A percentile compares a stretch with the other conserved stretches of the same genome.
Evolutionary conservation across 1,140 invertebrate species (phyloP).

Genomic region (Laupala kohalensis): DNA sequence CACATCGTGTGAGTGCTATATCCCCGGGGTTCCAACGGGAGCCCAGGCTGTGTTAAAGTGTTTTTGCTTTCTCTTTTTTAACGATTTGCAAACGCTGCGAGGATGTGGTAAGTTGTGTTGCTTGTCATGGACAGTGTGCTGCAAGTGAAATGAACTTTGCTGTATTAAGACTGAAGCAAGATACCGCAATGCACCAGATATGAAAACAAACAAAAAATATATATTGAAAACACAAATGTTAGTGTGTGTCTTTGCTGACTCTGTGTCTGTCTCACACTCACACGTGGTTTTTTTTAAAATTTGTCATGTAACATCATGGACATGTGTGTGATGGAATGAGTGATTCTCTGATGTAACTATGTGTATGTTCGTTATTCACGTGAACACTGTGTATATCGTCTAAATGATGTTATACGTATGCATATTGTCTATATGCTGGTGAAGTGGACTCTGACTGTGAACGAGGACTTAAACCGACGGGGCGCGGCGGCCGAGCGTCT

Average conservation of each 20-base stretch:
- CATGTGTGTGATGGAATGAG: background rate
- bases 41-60: background rate
- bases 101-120: background rate
- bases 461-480: no score
- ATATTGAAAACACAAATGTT: background rate
- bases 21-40: background rate
- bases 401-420: background rate
- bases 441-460: background rate
- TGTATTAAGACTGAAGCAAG: background rate
- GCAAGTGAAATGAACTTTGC: background rate
- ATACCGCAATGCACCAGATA: no score
- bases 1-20: background rate
- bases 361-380: background rate
- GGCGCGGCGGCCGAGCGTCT: no score
- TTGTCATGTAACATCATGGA: background rate
- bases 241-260: no score
- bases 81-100: background rate
- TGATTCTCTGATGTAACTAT: background rate
- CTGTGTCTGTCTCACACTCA: background rate
- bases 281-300: background rate
- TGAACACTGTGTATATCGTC: background rate
- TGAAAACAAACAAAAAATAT: no score
- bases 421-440: background rate
- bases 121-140: background rate
- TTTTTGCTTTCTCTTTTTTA: background rate